phyloP scores from a whole-genome alignment of 2,888 invertebrate species.

The Temnothorax rugatulus region DNA sequence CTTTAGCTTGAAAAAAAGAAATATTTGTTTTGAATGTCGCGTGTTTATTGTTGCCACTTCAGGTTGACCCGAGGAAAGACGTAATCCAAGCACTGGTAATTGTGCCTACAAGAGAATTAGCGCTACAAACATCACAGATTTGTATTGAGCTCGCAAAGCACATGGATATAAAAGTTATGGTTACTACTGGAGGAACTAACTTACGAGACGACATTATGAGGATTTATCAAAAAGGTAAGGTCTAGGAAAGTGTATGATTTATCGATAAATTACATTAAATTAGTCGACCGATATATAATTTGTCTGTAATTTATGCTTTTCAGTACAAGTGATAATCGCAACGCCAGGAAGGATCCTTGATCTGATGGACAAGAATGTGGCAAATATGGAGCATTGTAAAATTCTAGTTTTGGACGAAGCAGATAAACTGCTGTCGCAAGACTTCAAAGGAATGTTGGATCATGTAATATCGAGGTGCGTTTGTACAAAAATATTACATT shows the following conservation, averaged over 20 bases:
- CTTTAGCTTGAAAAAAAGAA: slow-evolving; percentile 32
- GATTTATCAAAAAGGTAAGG: slow-evolving; percentile 97
- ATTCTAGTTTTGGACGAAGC: slow-evolving; percentile 99
- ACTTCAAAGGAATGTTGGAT: slow-evolving; percentile 99
- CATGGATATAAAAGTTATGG: slow-evolving; percentile 99
- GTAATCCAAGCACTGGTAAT: slow-evolving; percentile 99
- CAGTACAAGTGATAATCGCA: slow-evolving; percentile 99
- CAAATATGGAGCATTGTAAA: slow-evolving; percentile 98
- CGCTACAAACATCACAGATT: slow-evolving; percentile 99
- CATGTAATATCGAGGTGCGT: slow-evolving; percentile 93
- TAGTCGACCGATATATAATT: neutral
- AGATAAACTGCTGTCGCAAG: slow-evolving; percentile 99
- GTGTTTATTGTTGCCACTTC: neutral
- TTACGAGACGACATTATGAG: slow-evolving; percentile 99
- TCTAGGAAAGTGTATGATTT: neutral
- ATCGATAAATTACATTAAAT: neutral
- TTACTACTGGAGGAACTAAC: slow-evolving; percentile 99
- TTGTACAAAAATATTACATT: neutral
- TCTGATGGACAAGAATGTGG: slow-evolving; percentile 99
- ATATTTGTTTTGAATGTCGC: slow-evolving; percentile 26
- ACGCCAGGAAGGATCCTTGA: slow-evolving; percentile 99
- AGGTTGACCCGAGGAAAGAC: slow-evolving; percentile 94
- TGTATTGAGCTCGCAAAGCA: slow-evolving; percentile 99
- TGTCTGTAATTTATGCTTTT: slow-evolving; percentile 47
- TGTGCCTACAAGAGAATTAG: slow-evolving; percentile 99